These are phyloP conservation scores for Manacus vitellinus DNA, from an alignment of 2,113 vertebrate genomes.

Conservation along the genomic window DNA sequence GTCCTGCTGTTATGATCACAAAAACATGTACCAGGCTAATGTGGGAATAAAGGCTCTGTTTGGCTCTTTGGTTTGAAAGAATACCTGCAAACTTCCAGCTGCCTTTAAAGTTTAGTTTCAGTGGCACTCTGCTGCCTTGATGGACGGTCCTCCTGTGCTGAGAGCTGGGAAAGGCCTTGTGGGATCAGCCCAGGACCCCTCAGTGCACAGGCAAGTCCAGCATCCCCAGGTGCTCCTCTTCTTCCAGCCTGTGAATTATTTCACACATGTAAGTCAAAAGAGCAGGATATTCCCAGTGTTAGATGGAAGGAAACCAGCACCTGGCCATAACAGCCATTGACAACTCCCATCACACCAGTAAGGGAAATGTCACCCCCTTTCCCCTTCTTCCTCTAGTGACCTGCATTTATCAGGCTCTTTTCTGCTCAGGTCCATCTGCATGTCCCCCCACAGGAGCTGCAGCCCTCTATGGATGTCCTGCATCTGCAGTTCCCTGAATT, in stretches of 20 bases:
- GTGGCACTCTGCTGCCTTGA: not conserved
- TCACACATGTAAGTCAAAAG: not conserved
- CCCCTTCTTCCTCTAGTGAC: not conserved
- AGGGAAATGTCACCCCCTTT: not conserved
- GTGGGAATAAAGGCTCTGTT: not conserved
- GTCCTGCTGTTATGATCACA: not conserved
- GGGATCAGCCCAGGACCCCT: not conserved
- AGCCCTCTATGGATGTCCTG: not conserved
- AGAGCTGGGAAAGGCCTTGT: not conserved
- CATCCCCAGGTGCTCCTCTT: not conserved
- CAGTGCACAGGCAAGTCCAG: not conserved
- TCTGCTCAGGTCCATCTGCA: not conserved
- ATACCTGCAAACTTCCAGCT: not conserved
- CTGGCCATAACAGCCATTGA: accelerated
- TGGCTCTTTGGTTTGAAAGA: not conserved
- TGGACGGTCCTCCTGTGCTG: not conserved
- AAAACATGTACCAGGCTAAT: not conserved
- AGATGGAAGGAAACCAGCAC: not conserved
- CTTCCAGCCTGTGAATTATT: not conserved
- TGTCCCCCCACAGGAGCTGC: not conserved
- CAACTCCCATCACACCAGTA: not conserved
- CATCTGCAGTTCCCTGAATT: not conserved
- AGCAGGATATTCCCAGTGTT: not conserved
- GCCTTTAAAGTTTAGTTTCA: not conserved
- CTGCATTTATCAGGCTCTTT: not conserved